Evolutionary conservation across 1,140 invertebrate species (phyloP), one percentile per base, ranked within the genome.

Genomic region (silkworm (Bombyx mori)): DNA sequence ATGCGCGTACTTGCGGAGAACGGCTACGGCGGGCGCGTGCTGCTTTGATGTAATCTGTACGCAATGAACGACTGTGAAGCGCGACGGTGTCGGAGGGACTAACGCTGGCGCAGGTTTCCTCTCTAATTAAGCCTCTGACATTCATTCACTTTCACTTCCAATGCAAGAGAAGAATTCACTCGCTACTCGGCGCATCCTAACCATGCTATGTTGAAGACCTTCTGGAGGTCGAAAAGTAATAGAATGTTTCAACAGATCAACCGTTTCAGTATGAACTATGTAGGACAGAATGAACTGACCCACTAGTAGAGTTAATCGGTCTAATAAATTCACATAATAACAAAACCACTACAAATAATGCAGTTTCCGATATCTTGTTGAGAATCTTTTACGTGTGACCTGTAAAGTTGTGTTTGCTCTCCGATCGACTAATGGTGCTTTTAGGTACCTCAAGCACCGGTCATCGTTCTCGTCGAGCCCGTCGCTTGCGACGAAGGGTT

Each of bases 121-220:
- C 84, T 87, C 84, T 85, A 87, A 87, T 85, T 86, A 87, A 87
- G 78, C 77, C 79, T 82, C 76, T 71, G 76, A 73, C 79, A 79
- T 81, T 85, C 84, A 85, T 84, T 87, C 79, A 87, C 84, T 87
- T 87, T 87, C 84, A 87, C 84, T 87, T 86, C 82, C 76, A 85
- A 81, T 79, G 78, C 63, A 67, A 77, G 75, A 80, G 73, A 79
- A 76, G 78, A 79, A 67, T 35, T 70, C 71, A 69, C 62, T 62
- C 65, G 71, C 72, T 69, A 52, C 70, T 59, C 69, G 69, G 65
- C 73, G 62, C 76, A 71, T 75, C 73, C 70, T 72, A 63, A 64
- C 55, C 55, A 63, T 57, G 66, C 64, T 69, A 68, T 65, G 60
- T 58, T 57, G 59, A 54, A 81, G 79, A 83, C 82, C 83, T 86